Evolutionary conservation across 1,140 invertebrate genomes (phyloP).

Genomic region (Drosophila micromelanica): DNA sequence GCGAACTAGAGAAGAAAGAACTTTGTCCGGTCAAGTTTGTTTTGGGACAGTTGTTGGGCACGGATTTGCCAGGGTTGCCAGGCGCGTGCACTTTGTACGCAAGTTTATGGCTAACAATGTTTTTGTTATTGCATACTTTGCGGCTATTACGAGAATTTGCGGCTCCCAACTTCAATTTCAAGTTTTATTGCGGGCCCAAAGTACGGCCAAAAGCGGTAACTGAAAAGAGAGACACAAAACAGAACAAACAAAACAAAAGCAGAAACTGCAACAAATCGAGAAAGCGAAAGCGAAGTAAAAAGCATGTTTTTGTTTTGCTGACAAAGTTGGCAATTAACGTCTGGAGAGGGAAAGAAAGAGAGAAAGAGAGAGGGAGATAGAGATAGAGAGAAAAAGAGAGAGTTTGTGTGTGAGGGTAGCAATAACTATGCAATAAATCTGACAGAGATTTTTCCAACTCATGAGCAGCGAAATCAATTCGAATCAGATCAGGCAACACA

Average conservation of each 20-base stretch:
- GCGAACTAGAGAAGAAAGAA: conserved; percentile 3
- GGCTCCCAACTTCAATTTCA: conserved; percentile 45
- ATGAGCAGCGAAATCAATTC: conserved; percentile 62
- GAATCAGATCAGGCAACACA: conserved; percentile 58
- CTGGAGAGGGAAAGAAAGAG: not conserved
- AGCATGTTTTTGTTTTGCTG: conserved; percentile 1
- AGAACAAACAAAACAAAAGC: conserved; percentile 1
- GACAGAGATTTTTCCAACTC: conserved; percentile 51
- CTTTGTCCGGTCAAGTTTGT: conserved; percentile 46
- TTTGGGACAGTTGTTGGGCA: conserved; percentile 31
- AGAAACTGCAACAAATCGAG: conserved; percentile 6
- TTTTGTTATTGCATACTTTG: conserved; percentile 65
- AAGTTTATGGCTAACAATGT: conserved; percentile 35
- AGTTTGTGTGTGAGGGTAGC: not conserved
- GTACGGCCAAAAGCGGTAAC: not conserved
- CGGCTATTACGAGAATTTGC: conserved; percentile 63
- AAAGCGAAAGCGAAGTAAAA: conserved; percentile 16
- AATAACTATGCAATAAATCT: conserved; percentile 39
- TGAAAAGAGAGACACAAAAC: conserved; percentile 12
- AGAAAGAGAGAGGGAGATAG: not conserved
- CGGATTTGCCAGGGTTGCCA: conserved; percentile 39
- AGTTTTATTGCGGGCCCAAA: conserved; percentile 61
- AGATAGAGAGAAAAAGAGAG: not conserved
- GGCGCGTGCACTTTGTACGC: conserved; percentile 40
- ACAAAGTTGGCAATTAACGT: conserved; percentile 37